phyloP scores from a whole-genome alignment of 2,797 vertebrate genomes.

The Melanotaenia pygmaea region DNA sequence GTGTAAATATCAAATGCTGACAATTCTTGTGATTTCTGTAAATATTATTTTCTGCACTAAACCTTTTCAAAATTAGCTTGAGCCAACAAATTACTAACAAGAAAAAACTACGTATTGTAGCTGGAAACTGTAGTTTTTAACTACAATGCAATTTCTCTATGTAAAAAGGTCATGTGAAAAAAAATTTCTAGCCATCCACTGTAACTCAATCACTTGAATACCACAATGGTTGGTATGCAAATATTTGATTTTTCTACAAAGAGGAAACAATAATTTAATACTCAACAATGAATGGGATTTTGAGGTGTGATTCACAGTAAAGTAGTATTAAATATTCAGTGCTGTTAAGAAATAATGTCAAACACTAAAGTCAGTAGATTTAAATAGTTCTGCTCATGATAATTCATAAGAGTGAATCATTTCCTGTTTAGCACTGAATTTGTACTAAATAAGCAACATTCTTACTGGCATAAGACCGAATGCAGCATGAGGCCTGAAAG shows the following conservation, averaged over 20 bases:
- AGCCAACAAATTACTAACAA: background rate
- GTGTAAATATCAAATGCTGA: background rate
- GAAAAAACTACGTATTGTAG: background rate
- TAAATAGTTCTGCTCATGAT: conserved; percentile 59
- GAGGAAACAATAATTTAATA: background rate
- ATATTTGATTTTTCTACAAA: conserved; percentile 1
- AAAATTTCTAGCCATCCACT: no score
- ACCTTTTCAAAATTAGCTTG: background rate
- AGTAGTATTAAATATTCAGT: conserved; percentile 9
- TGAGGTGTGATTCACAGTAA: background rate
- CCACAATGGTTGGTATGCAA: background rate
- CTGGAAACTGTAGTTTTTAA: no score
- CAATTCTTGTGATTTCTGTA: no score
- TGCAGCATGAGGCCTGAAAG: conserved; percentile 54
- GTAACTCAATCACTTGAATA: no score
- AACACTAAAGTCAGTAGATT: conserved; percentile 32
- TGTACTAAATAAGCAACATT: conserved; percentile 83
- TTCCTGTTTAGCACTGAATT: conserved; percentile 76
- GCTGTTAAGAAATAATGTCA: conserved; percentile 10
- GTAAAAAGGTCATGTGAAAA: no score
- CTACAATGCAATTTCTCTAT: no score
- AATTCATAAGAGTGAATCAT: conserved; percentile 81
- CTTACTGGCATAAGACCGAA: conserved; percentile 77
- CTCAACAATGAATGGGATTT: background rate
- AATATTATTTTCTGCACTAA: background rate